Percentiles rank a stretch among this genome's conserved stretches.
phyloP scores from a whole-genome alignment of 1,140 invertebrate genomes.

The Leptoteleia sp. region DNA sequence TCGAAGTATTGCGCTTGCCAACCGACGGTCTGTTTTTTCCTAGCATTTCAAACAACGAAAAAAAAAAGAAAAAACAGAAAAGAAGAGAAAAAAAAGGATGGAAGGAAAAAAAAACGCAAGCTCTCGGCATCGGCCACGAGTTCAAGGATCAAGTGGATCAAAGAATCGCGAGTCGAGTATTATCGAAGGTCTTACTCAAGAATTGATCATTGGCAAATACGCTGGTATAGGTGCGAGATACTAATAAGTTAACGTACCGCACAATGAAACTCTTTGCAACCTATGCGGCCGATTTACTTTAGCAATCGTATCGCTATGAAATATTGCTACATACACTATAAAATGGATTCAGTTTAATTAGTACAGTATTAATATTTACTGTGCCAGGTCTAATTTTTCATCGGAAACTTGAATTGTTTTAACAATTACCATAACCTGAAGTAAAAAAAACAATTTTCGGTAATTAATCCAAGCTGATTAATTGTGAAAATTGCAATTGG shows the following conservation, averaged over 20 bases:
- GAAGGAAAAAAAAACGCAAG: slow-evolving; percentile 48
- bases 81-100: no score
- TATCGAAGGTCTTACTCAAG: slow-evolving; percentile 49
- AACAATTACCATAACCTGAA: no score
- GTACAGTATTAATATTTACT: no score
- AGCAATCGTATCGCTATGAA: slow-evolving; percentile 54
- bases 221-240: slow-evolving; percentile 34
- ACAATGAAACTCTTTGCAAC: slow-evolving; percentile 31
- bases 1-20: slow-evolving; percentile 49
- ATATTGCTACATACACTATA: no score
- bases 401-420: no score
- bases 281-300: slow-evolving; percentile 46
- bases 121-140: slow-evolving; percentile 47
- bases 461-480: no score
- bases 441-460: no score
- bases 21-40: slow-evolving; percentile 46
- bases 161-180: slow-evolving; percentile 44
- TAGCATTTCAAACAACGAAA: slow-evolving; percentile 22
- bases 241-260: slow-evolving; percentile 32
- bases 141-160: slow-evolving; percentile 61
- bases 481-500: no score
- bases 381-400: no score
- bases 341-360: no score
- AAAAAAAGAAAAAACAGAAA: no score
- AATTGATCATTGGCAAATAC: slow-evolving; percentile 54